Evolutionary conservation across 2,113 vertebrate species (phyloP), one percentile per base, ranked within the genome.

Genomic region (Trinectes maculatus): DNA sequence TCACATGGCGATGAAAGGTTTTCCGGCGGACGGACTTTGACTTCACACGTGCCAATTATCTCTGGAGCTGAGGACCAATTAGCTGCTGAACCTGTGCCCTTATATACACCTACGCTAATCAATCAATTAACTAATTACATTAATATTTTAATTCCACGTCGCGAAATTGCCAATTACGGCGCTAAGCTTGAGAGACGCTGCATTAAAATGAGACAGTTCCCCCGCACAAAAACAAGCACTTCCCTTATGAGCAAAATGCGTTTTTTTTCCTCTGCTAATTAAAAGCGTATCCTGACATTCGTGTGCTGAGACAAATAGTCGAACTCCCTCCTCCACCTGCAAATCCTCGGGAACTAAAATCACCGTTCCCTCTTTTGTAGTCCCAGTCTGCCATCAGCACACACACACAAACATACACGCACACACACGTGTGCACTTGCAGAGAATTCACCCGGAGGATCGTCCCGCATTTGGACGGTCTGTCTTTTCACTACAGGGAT

Each of bases 61-160:
- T 80, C 55, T 48, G 79, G 56, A 88, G 61, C 77, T 66, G 79
- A 80, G 63, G 79, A 79, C 89, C 89, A 92, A 92, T 92, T 93
- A 91, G 64, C 79, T 48, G 34, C 52, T 65, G 64, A 74, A 84
- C 85, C 80, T 77, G 63, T 72, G 79, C 55, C 82, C 80, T 65
- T 65, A 52, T 43, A 79, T 48, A 73, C 79, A 90, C 90, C 78
- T 84, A 66, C 71, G 37, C 83, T 87, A 88, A 89, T 89, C 90
- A 89, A 87, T 90, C 89, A 87, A 90, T 90, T 89, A 89, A 80
- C 83, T 89, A 89, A 91, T 89, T 77, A 88, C 80, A 89, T 80
- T 59, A 89, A 89, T 87, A 77, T 85, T n/a, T 86, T 90, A 77
- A 89, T 83, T 55, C 46, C 13, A 69, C 33, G 77, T 79, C 70